Percentiles rank a stretch among this genome's conserved stretches.
phyloP scores from a whole-genome alignment of 2,888 invertebrate species.

The Germaria angustata region DNA sequence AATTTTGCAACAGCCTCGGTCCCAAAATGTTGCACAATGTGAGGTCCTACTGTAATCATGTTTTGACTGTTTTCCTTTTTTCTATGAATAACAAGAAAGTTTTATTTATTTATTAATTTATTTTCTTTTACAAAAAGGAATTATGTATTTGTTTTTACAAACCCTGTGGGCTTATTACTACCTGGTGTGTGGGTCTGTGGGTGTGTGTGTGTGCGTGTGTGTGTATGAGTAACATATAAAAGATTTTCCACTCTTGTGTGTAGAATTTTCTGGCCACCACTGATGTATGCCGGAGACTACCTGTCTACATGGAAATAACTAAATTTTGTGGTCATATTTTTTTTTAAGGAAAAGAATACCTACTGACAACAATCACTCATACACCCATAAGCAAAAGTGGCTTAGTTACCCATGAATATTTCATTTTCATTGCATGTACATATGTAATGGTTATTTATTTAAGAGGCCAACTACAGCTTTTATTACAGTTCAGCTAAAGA shows the following conservation, averaged over 20 bases:
- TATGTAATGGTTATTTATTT: not conserved
- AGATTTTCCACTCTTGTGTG: not conserved
- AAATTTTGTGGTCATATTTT: conserved; percentile 10
- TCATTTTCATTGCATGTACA: not conserved
- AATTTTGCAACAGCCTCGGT: too few relatives aligned
- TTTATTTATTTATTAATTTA: too few relatives aligned
- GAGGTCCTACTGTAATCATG: too few relatives aligned
- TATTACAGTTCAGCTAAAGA: conserved; percentile 11
- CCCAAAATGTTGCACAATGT: too few relatives aligned
- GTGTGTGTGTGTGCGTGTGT: not conserved
- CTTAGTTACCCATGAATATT: not conserved
- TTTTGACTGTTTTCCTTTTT: too few relatives aligned
- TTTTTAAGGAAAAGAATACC: conserved; percentile 42
- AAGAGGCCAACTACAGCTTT: conserved; percentile 18
- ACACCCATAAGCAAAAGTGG: too few relatives aligned
- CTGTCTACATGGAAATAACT: conserved; percentile 64
- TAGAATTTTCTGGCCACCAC: conserved; percentile 26
- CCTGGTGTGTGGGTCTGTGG: not conserved
- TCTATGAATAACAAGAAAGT: too few relatives aligned
- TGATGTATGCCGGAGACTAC: conserved; percentile 62
- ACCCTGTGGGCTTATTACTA: not conserved
- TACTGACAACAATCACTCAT: not conserved
- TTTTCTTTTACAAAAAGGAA: too few relatives aligned
- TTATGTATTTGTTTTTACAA: too few relatives aligned
- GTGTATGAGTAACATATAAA: not conserved